Conservation (phyloP, 1,140 invertebrate genomes). For the Oedothorax gibbosus region DNA sequence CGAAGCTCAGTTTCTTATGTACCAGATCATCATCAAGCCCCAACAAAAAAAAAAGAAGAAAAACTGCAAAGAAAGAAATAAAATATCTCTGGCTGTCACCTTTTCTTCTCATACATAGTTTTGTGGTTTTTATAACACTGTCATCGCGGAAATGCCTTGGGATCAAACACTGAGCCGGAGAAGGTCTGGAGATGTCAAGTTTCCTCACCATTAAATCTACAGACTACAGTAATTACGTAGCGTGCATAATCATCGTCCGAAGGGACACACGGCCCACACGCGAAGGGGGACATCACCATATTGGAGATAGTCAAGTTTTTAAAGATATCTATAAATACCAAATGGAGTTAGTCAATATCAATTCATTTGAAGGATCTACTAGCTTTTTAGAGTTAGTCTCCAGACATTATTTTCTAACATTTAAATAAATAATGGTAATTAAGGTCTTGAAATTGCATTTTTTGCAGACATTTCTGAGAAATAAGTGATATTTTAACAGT, state of each 20-base stretch:
- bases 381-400: no score
- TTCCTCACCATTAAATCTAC: constrained; percentile 56
- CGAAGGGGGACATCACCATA: constrained; percentile 25
- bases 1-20: constrained; percentile 10
- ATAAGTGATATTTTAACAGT: no score
- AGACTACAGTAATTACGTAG: constrained; percentile 54
- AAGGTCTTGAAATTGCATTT: no score
- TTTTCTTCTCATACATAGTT: constrained; percentile 23
- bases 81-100: constrained; percentile 39
- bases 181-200: constrained; percentile 51
- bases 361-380: no score
- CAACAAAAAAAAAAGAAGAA: constrained; percentile 32
- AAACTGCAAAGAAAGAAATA: constrained; percentile 16
- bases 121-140: constrained; percentile 45
- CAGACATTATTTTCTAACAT: no score
- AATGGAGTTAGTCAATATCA: no score
- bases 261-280: constrained; percentile 32
- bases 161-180: constrained; percentile 46
- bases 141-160: constrained; percentile 34
- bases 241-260: constrained; percentile 44
- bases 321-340: no score
- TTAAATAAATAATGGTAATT: no score
- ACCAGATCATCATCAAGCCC: constrained; percentile 22
- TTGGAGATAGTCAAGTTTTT: not conserved
- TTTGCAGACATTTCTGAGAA: no score